phyloP scores from a whole-genome alignment of 2,888 invertebrate species.

The Orgyia antiqua region DNA sequence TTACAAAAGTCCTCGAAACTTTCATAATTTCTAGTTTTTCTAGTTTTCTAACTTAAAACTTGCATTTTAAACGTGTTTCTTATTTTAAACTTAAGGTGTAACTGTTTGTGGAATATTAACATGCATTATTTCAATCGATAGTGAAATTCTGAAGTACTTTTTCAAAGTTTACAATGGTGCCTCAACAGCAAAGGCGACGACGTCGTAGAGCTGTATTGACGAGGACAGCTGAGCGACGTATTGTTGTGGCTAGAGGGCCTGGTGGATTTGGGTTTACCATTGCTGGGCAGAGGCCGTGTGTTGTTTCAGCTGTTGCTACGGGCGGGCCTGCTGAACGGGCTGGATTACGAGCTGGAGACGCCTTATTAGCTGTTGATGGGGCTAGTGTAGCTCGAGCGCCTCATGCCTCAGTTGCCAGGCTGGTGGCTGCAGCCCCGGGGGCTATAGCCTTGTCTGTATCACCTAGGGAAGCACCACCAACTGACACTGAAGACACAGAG shows the following conservation, averaged over 20 bases:
- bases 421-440: slow-evolving; percentile 92
- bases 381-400: slow-evolving; percentile 93
- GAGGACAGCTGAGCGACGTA: slow-evolving; percentile 83
- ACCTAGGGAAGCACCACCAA: slow-evolving; percentile 62
- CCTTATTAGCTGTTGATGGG: slow-evolving; percentile 93
- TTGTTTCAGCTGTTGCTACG: slow-evolving; percentile 93
- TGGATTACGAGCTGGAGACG: slow-evolving; percentile 94
- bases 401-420: slow-evolving; percentile 94
- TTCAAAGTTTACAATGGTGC: slow-evolving; percentile 62
- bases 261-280: slow-evolving; percentile 99
- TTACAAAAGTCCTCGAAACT: slow-evolving; percentile 58
- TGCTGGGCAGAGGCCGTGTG: slow-evolving; percentile 97
- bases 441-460: slow-evolving; percentile 91
- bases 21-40: slow-evolving; percentile 64
- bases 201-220: slow-evolving; percentile 58
- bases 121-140: too few species aligned
- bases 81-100: not conserved
- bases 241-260: slow-evolving; percentile 90
- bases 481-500: slow-evolving; percentile 69
- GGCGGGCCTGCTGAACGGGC: slow-evolving; percentile 92
- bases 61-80: slow-evolving; percentile 8
- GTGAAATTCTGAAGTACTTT: too few species aligned
- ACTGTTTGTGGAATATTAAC: slow-evolving; percentile 14
- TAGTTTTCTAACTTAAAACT: slow-evolving; percentile 49
- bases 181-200: slow-evolving; percentile 68